Conservation (phyloP, 2,888 invertebrate species). For the Eubasilissa splendida region DNA sequence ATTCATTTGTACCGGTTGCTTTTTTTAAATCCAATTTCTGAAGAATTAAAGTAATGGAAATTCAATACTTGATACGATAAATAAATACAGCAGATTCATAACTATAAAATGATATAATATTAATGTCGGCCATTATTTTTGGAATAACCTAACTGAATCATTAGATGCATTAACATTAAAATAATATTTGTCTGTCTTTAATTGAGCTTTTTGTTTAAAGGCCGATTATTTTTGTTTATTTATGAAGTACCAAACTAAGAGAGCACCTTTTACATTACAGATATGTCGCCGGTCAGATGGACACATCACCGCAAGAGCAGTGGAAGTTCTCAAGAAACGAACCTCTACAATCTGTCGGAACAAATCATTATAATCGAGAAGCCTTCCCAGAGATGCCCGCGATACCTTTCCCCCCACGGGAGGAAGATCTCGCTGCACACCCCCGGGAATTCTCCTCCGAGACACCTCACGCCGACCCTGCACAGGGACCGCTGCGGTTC, state of each 20-base stretch:
- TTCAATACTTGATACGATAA: no score
- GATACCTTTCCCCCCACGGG: constrained; percentile 66
- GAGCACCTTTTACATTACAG: constrained; percentile 65
- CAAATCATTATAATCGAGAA: constrained; percentile 75
- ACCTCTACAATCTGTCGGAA: constrained; percentile 79
- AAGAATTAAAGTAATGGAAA: no score
- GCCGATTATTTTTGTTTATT: not conserved
- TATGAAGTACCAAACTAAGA: constrained; percentile 9
- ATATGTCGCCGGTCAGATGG: constrained; percentile 78
- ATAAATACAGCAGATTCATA: no score
- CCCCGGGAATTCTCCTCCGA: constrained; percentile 66
- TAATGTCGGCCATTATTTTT: no score
- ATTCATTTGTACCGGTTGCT: no score
- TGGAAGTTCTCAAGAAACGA: constrained; percentile 77
- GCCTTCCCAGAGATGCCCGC: constrained; percentile 70
- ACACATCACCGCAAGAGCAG: constrained; percentile 75
- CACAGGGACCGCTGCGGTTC: constrained; percentile 70
- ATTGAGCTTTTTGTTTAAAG: no score
- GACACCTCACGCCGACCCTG: constrained; percentile 66
- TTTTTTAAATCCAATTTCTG: no score
- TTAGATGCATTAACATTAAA: no score
- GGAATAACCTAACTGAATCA: no score
- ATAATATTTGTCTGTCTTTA: no score
- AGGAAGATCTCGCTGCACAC: constrained; percentile 70
- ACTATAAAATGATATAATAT: no score